A percentile compares a stretch with the other conserved stretches of the same genome.
These are phyloP conservation scores for Drosophila nikananu DNA, from an alignment of 1,140 invertebrate species.

Conservation along the genomic window DNA sequence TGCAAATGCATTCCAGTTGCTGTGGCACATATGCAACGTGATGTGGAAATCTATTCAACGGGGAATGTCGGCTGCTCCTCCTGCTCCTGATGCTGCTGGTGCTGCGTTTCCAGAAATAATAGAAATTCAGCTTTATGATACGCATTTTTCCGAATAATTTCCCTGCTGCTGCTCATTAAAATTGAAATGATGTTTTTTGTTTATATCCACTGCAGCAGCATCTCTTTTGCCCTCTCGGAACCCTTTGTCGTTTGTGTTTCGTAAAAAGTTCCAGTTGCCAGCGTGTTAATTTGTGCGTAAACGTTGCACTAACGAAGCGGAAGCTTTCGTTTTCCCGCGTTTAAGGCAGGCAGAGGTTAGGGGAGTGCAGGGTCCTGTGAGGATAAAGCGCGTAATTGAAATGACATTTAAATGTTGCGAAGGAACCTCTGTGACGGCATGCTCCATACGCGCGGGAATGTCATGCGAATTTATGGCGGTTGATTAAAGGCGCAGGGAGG, in stretches of 20 bases:
- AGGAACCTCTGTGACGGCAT: conserved; percentile 25
- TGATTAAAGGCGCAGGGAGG: conserved; percentile 30
- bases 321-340: conserved; percentile 40
- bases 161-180: conserved; percentile 62
- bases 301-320: conserved; percentile 78
- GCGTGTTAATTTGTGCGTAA: conserved; percentile 81
- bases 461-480: conserved; percentile 53
- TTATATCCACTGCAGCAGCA: conserved; percentile 14
- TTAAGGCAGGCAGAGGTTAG: conserved; percentile 8
- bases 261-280: conserved; percentile 69
- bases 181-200: conserved; percentile 75
- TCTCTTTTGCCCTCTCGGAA: neutral
- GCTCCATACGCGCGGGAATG: conserved; percentile 40
- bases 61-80: conserved; percentile 25
- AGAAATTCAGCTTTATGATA: conserved; percentile 48
- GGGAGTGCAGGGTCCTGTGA: neutral
- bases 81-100: neutral
- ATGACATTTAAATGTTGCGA: conserved; percentile 74
- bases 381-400: conserved; percentile 68
- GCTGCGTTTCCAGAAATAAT: conserved; percentile 42
- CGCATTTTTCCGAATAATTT: conserved; percentile 50
- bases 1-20: conserved; percentile 36
- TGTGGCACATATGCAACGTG: conserved; percentile 42
- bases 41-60: conserved; percentile 42
- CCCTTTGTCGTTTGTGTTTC: conserved; percentile 69